Base-by-base conservation (phyloP, 1,140 invertebrate species). In the Drosophila kikkawai region DNA sequence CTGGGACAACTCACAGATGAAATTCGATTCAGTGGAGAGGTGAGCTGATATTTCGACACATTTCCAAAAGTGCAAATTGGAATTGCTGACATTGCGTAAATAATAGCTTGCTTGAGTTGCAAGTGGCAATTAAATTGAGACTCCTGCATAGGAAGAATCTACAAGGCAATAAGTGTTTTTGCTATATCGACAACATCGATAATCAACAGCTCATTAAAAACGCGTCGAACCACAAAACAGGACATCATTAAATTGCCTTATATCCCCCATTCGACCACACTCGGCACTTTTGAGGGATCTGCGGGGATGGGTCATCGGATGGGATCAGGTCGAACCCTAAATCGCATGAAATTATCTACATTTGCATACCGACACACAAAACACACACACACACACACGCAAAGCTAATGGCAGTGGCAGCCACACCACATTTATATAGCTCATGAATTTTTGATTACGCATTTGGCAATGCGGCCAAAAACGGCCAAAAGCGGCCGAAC, bases 391-490 rank as follows among this genome's bases (percentile, higher is more conserved):
- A 34, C 61, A 65, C 19, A 37, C 50, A 65, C 12, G 26, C 61
- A 19, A 39, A 47, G 42, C 71, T 75, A 75, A 75, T 75, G 58
- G 71, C 70, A 76, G 19, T 51, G 55, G 42, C 59, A 58, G 67
- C 58, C 66, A 59, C 41, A 65, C 65, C 64, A 57, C 65, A 73
- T 79, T 57, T 73, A 86, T 83, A 65, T 53, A 88, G 71, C 84
- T 87, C 83, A 87, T 87, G 83, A 87, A 87, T 87, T 88, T 87
- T 87, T 87, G 83, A 87, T 87, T 88, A 87, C 77, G 65, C 77
- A 83, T 87, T 87, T 87, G 83, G 73, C 68, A 65, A 82, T 87
- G 84, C 71, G 76, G 65, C 71, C 71, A 77, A 88, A 88, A 82
- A 83, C 67, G 53, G 57, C 29, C 58, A 65, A 65, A 34, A 65